These are phyloP conservation scores for Pseudomugil gertrudae DNA, from an alignment of 2,797 vertebrate species.

Conservation along the genomic window DNA sequence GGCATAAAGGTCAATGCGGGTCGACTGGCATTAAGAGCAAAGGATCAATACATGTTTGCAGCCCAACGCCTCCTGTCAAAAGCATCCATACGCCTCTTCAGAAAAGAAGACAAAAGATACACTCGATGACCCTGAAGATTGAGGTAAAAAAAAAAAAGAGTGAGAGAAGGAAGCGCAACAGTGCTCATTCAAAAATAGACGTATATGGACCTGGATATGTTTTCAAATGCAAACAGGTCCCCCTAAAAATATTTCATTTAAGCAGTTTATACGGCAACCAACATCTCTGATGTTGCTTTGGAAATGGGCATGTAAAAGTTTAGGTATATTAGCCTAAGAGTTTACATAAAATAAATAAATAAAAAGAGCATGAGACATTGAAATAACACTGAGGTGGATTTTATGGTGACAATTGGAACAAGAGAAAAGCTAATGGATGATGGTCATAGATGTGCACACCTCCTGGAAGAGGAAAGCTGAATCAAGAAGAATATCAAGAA, in stretches of 20 bases:
- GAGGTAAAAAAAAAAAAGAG: neutral
- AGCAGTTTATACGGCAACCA: neutral
- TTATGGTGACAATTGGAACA: constrained; percentile 10
- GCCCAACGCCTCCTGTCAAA: constrained; percentile 35
- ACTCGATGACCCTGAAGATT: constrained; percentile 36
- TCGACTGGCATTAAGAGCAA: constrained; percentile 15
- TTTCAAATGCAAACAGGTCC: constrained; percentile 1
- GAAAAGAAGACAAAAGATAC: constrained; percentile 32
- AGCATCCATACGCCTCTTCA: constrained; percentile 28
- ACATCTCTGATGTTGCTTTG: neutral
- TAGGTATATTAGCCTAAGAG: neutral
- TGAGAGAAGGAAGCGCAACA: constrained; percentile 8
- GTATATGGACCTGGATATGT: neutral
- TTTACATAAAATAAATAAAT: constrained; percentile 23
- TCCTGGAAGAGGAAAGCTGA: constrained; percentile 22
- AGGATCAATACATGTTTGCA: constrained; percentile 45
- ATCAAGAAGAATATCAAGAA: constrained; percentile 1
- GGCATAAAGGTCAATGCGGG: constrained; percentile 21
- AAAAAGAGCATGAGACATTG: constrained; percentile 15
- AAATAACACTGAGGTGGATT: constrained; percentile 23
- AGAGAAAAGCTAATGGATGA: constrained; percentile 12
- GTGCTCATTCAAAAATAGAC: neutral
- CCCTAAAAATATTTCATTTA: neutral
- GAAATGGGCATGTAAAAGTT: constrained; percentile 2
- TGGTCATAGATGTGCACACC: constrained; percentile 25